Conservation (phyloP, 2,113 vertebrate genomes). For the Oncorhynchus tshawytscha region DNA sequence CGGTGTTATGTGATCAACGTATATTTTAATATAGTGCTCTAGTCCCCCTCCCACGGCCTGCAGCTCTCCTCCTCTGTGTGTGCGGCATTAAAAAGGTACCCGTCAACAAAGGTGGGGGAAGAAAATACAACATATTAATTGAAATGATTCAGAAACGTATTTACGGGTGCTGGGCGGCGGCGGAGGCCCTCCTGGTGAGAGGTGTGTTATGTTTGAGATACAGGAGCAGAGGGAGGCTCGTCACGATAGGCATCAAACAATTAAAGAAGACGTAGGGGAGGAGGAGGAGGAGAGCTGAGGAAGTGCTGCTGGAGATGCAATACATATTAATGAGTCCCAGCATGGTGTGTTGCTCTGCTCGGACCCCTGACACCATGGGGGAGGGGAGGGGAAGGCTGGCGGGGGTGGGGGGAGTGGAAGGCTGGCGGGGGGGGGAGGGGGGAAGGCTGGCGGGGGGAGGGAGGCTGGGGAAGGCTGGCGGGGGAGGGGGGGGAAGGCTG, state of each 20-base stretch:
- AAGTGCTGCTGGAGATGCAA: slow-evolving; percentile 13
- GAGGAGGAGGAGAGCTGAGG: slow-evolving; percentile 24
- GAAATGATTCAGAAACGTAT: slow-evolving; percentile 32
- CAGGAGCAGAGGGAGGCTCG: slow-evolving; percentile 37
- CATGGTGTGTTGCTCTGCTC: slow-evolving; percentile 34
- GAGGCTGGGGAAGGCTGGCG: too few species aligned
- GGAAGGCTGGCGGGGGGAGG: too few species aligned
- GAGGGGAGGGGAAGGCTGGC: too few species aligned
- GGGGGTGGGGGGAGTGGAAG: fast-evolving
- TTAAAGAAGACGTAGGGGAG: slow-evolving; percentile 25
- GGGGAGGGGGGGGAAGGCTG: too few species aligned
- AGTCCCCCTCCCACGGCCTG: background rate
- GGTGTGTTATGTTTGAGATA: slow-evolving; percentile 42
- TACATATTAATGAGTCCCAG: slow-evolving; percentile 59
- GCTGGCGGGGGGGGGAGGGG: too few species aligned
- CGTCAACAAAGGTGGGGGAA: too few species aligned
- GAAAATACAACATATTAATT: too few species aligned
- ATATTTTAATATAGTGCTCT: background rate
- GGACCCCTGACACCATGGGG: background rate
- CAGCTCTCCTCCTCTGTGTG: background rate
- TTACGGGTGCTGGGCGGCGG: background rate
- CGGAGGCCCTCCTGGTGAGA: slow-evolving; percentile 1
- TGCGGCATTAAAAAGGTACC: slow-evolving; percentile 2
- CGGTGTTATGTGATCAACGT: background rate
- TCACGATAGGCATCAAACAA: slow-evolving; percentile 51